phyloP scores from a whole-genome alignment of 1,140 invertebrate species.

The Pogonus chalceus region DNA sequence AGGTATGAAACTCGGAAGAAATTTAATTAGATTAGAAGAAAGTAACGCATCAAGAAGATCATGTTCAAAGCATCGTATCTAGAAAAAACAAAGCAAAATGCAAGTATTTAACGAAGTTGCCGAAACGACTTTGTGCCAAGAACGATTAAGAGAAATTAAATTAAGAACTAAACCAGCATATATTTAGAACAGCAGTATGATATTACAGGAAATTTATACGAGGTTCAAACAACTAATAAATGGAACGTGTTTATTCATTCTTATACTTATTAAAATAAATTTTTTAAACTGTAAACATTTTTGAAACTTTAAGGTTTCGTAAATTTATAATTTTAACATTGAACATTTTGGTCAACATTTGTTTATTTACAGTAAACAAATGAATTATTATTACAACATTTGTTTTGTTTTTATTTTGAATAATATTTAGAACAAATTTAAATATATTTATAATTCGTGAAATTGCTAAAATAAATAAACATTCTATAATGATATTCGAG shows the following conservation, averaged over 20 bases:
- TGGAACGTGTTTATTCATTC: too few relatives aligned
- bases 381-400: not conserved
- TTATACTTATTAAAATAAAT: not conserved
- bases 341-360: not conserved
- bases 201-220: not conserved
- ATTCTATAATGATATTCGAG: too few relatives aligned
- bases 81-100: not conserved
- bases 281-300: not conserved
- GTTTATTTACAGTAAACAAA: not conserved
- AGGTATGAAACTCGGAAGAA: too few relatives aligned
- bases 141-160: not conserved
- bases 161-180: not conserved
- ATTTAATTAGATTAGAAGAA: too few relatives aligned
- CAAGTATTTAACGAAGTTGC: not conserved
- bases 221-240: too few relatives aligned
- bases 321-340: not conserved
- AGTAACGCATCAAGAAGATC: too few relatives aligned
- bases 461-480: too few relatives aligned
- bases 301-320: not conserved
- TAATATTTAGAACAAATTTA: too few relatives aligned
- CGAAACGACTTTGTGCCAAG: not conserved
- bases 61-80: not conserved
- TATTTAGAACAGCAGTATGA: not conserved
- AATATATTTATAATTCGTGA: too few relatives aligned
- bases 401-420: too few relatives aligned